Evolutionary conservation across 2,888 invertebrate genomes (phyloP).

Genomic region (Glyphotaelius pellucidus): DNA sequence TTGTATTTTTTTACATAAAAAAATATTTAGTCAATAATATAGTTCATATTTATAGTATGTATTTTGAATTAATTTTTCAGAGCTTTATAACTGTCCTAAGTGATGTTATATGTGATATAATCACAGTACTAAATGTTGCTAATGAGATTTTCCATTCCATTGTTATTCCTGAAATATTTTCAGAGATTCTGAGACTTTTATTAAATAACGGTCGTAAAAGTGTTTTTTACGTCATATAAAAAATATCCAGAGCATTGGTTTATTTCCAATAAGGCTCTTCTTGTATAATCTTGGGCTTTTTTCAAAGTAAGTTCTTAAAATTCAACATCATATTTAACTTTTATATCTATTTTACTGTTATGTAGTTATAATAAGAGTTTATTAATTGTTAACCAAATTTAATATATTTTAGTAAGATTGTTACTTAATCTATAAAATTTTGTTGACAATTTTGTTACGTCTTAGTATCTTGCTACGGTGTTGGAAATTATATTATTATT

Average conservation of each 20-base stretch:
- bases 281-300: not conserved
- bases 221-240: no score
- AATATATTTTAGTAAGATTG: not conserved
- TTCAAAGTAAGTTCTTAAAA: not conserved
- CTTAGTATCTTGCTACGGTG: not conserved
- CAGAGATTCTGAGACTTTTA: no score
- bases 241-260: not conserved
- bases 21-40: not conserved
- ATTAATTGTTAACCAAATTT: not conserved
- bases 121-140: not conserved
- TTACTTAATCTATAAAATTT: no score
- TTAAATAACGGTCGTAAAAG: no score
- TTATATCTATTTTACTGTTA: not conserved
- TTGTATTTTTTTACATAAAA: not conserved
- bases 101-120: not conserved
- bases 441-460: not conserved
- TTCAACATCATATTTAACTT: not conserved
- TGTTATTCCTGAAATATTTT: no score
- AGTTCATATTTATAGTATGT: not conserved
- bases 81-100: not conserved
- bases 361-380: not conserved
- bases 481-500: slow-evolving; percentile 2
- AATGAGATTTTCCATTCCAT: not conserved
- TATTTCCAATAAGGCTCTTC: not conserved
- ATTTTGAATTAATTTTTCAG: not conserved